A percentile compares a stretch with the other conserved stretches of the same genome.
These are phyloP conservation scores for Empis stercorea DNA, from an alignment of 2,888 invertebrate genomes.

Conservation along the genomic window DNA sequence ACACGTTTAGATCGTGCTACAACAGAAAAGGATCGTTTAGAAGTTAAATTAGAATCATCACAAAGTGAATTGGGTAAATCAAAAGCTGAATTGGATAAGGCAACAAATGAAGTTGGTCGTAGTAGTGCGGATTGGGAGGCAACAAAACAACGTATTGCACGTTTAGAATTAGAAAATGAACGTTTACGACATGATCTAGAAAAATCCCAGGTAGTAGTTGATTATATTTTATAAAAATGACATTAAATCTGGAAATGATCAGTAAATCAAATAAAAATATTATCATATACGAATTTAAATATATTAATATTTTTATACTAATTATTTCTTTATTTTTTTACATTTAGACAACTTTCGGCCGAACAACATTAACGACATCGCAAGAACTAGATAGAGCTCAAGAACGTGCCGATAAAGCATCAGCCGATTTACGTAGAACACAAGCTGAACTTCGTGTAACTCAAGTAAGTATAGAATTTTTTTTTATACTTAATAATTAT, in stretches of 20 bases:
- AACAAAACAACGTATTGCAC: constrained; percentile 56
- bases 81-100: constrained; percentile 86
- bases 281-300: no score
- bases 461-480: constrained; percentile 42
- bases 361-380: constrained; percentile 66
- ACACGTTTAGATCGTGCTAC: constrained; percentile 79
- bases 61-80: constrained; percentile 90
- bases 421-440: constrained; percentile 72
- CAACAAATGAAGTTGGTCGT: constrained; percentile 74
- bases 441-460: constrained; percentile 85
- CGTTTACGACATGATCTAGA: constrained; percentile 75
- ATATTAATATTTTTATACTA: no score
- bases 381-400: constrained; percentile 72
- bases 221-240: no score
- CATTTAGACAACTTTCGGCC: constrained; percentile 55
- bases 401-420: constrained; percentile 73
- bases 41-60: constrained; percentile 81
- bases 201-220: constrained; percentile 51
- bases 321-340: neutral
- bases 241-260: no score
- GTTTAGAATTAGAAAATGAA: constrained; percentile 83
- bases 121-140: constrained; percentile 62
- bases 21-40: constrained; percentile 80
- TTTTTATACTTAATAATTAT: neutral
- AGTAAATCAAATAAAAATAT: no score